Base-by-base conservation (phyloP, 2,888 invertebrate species). In the Pyrrhosoma nymphula region DNA sequence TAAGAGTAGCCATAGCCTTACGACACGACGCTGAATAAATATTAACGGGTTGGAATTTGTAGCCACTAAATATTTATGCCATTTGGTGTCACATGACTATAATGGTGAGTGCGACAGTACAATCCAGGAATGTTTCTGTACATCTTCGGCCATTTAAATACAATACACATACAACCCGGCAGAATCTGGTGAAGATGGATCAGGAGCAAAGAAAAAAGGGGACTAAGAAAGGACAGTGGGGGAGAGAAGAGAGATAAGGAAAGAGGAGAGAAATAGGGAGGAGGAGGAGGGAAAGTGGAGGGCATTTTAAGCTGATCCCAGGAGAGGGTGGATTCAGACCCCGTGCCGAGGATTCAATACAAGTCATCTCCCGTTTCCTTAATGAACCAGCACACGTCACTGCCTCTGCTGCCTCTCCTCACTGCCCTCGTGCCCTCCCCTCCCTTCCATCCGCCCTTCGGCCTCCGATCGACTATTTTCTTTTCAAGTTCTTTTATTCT, bases 291-390 rank as follows among this genome's bases (percentile, higher is more conserved):
- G 26, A 16, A 35, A 30, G 12, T 23, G 35, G 3, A 12, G 16
- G 82, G 35, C 75, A 30, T 82, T 82, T 82, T 82, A 82, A 82
- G 75, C 75, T 35, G 82, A 82, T 82, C 82, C 82, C 82, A 14
- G 2, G 82, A 82, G 82, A 35, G 82, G 10, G 82, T 10, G 82
- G 82, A 82, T 30, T 82, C 82, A 35, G 82, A 16, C 35, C 35
- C 82, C 82, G 16, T 30, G 82, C 82, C 35, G 82, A 82, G 82
- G 82, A 82, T 82, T 89, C 56, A 55, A 89, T 89, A 89, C 47
- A n/a, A 89, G 47, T 89, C n/a, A 56, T 89, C 56, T 89, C 55
- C 14, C 56, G 89, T n/a, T 55, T 55, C 56, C 47, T 55, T 55
- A 89, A 89, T 89, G 47, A 89, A 89, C 56, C 56, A 89, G 35